Evolutionary conservation across 2,888 invertebrate species (phyloP).

Genomic region (Agrochola lychnidis): DNA sequence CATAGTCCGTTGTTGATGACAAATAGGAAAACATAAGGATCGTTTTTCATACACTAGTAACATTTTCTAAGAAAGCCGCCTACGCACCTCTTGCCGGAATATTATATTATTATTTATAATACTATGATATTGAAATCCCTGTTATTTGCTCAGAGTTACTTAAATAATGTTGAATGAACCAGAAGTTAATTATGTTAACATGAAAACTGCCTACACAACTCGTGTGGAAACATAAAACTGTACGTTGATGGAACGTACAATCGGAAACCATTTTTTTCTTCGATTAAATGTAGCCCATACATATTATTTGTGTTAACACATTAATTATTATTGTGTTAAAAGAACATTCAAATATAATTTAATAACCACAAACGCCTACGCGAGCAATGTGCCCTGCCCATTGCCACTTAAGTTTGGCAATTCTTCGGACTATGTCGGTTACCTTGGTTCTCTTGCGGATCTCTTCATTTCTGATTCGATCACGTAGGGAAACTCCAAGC

Average conservation of each 20-base stretch:
- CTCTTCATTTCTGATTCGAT: too few relatives aligned
- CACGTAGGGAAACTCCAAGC: too few relatives aligned
- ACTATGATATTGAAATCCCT: background rate
- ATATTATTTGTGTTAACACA: background rate
- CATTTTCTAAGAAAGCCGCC: conserved; percentile 7
- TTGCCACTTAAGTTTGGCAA: too few relatives aligned
- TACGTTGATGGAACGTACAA: background rate
- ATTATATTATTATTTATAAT: background rate
- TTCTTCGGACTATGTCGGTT: too few relatives aligned
- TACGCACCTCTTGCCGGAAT: conserved; percentile 1
- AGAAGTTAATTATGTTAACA: too few relatives aligned
- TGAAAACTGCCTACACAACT: background rate
- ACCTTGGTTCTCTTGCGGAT: too few relatives aligned
- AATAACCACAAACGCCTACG: too few relatives aligned
- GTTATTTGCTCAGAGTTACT: background rate
- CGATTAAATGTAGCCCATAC: background rate
- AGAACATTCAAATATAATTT: background rate
- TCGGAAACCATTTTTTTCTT: background rate
- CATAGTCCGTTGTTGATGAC: background rate
- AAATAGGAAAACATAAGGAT: background rate
- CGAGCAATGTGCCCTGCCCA: too few relatives aligned
- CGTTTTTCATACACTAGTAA: background rate
- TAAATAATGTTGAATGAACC: background rate
- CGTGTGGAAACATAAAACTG: background rate
- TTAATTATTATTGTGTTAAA: background rate